Evolutionary conservation across 2,113 vertebrate species (phyloP), one percentile per base, ranked within the genome.

Genomic region (Tor tambroides): DNA sequence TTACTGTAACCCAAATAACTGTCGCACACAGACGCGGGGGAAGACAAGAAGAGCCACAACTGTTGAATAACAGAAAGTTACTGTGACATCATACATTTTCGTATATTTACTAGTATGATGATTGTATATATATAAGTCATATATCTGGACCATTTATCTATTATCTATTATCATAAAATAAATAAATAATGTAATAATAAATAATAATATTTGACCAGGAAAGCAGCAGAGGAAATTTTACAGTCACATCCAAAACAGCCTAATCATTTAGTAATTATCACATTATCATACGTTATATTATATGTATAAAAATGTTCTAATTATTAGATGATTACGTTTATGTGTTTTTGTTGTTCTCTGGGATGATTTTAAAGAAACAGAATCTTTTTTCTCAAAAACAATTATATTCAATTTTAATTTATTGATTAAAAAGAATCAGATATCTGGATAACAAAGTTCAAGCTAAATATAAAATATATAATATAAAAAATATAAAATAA

Each of bases 11-110:
- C 11, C 6, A 32, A 54, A 14, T 8, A 54, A 11, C 49, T 75
- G 56, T 38, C 19, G 49, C 3, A 69, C 12, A 83, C 80, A 30
- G 11, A 14, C 17, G 30, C 17, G 49, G 15, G 54, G 78, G 12
- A 32, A 80, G 54, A 1, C 21, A 43, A 67, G 78, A 61, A n/a
- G 35, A 82, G n/a, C 1, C 9, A 38, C 54, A 80, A 26, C 78
- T 61, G 78, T n/a, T 80, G 54, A 80, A 82, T 46, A 28, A 46
- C n/a, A 15, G n/a, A 63, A 63, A 67, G 49, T 82, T 23, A 11
- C 35, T 3, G 11, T 43, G n/a, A 43, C 79, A n/a, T 43, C 28
- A 46, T 12, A 46, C 43, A 46, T 46, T 49, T 14, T 49, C 12
- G 46, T 49, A 3, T 49, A 14, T 14, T 49, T 14, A 49, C 46